phyloP scores from a whole-genome alignment of 2,888 invertebrate species.

The Leucozona laternaria region DNA sequence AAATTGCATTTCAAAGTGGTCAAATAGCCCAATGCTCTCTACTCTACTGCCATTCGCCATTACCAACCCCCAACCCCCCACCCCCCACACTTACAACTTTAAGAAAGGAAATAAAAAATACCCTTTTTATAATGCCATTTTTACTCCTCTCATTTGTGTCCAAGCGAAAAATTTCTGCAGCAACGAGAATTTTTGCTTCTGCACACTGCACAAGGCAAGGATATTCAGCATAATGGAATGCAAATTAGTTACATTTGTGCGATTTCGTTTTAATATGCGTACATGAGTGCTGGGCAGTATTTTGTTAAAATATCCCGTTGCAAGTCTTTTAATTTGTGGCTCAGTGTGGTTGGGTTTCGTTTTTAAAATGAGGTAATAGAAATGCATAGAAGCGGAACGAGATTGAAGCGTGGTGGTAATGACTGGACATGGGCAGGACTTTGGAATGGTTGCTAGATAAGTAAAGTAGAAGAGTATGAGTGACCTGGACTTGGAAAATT shows the following conservation, averaged over 20 bases:
- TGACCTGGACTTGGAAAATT: not conserved
- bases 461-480: not conserved
- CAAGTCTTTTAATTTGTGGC: conserved; percentile 53
- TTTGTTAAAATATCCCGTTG: conserved; percentile 34
- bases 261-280: conserved; percentile 69
- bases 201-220: conserved; percentile 35
- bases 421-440: not conserved
- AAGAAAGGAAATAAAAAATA: not conserved
- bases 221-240: conserved; percentile 66
- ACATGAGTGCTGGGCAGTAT: conserved; percentile 47
- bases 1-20: conserved; percentile 42
- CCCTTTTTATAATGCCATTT: conserved; percentile 41
- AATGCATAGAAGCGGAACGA: conserved; percentile 33
- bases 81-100: not conserved
- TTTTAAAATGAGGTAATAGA: conserved; percentile 64
- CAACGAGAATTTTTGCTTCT: conserved; percentile 6
- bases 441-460: not conserved
- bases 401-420: conserved; percentile 2
- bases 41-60: too few relatives aligned
- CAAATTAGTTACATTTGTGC: conserved; percentile 73
- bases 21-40: conserved; percentile 10
- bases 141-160: conserved; percentile 46
- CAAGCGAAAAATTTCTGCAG: conserved; percentile 9
- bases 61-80: not conserved
- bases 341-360: conserved; percentile 32